Base-by-base conservation (phyloP, 2,797 vertebrate species). In the Neosilurus mollespiculum region DNA sequence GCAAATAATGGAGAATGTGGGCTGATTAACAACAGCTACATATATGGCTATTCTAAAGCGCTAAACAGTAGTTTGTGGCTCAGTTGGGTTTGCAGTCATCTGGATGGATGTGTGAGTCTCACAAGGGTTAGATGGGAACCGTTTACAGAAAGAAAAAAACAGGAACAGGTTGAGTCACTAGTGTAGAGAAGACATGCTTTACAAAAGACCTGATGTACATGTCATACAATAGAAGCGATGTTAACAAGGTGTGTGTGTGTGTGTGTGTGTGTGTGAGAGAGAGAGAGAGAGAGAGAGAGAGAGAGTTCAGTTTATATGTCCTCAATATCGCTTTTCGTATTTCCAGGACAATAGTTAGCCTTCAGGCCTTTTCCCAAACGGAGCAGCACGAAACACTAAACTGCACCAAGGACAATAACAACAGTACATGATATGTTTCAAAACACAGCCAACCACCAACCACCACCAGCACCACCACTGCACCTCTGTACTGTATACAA, bases 111-210 rank as follows among this genome's bases (percentile, higher is more conserved):
- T 22, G 43, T 87, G 84, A 84, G 83, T 86, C 86, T 87, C 81
- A 34, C 24, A 64, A 12, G 7, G 30, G 80, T 75, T 62, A 43
- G 56, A 87, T 86, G 81, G 78, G 80, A 87, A 84, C 83, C 51
- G 12, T 78, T 76, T 70, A 64, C 54, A 80, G 71, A 67, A 85
- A 72, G 67, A 76, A 37, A 64, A 54, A 59, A 37, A 83, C 78
- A 78, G 79, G 56, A 83, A 59, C 77, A 59, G 49, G n/a, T 43
- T 84, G 86, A 88, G 69, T 88, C 80, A 88, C 78, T 76, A 18
- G 51, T 49, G 51, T 72, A 62, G 65, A 8, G 3, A 59, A 78
- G 54, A 54, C 12, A 67, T 80, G 37, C 66, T 30, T 66, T 58
- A 83, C 75, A 83, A 71, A 64, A 72, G 66, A 71, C 26, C 43